These are phyloP conservation scores for Griposia aprilina DNA, from an alignment of 2,888 invertebrate genomes.

Conservation along the genomic window DNA sequence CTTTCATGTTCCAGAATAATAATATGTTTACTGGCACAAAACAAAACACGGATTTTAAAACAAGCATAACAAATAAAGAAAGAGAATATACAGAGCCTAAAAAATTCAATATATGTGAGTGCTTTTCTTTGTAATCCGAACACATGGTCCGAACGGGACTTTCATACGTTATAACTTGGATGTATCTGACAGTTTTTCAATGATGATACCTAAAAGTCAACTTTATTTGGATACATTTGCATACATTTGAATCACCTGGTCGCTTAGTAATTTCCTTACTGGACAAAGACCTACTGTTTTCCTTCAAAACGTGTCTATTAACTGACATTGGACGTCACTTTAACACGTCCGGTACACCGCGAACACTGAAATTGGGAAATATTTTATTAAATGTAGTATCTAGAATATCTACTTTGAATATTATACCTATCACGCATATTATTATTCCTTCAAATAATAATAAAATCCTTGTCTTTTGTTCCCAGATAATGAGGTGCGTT, in stretches of 20 bases:
- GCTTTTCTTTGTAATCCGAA: constrained; percentile 71
- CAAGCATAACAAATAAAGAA: constrained; percentile 24
- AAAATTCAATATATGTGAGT: constrained; percentile 69
- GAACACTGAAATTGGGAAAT: not conserved
- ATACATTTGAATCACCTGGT: constrained; percentile 14
- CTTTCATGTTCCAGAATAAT: constrained; percentile 24
- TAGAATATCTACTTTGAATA: not conserved
- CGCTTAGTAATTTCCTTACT: constrained; percentile 6
- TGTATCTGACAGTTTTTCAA: not conserved
- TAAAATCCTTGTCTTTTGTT: constrained; percentile 26
- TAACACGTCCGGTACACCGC: not conserved
- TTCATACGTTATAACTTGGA: constrained; percentile 22
- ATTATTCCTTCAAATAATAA: constrained; percentile 5
- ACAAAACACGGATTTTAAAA: constrained; percentile 24
- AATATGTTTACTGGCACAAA: constrained; percentile 14
- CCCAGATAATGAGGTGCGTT: constrained; percentile 47
- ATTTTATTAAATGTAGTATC: not conserved
- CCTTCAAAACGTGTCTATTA: constrained; percentile 14
- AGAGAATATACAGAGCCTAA: constrained; percentile 24
- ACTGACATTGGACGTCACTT: constrained; percentile 10
- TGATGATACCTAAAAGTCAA: constrained; percentile 12
- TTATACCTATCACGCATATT: not conserved
- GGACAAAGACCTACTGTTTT: constrained; percentile 21
- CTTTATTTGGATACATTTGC: constrained; percentile 8
- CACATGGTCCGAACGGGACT: constrained; percentile 17